phyloP scores from a whole-genome alignment of 1,140 invertebrate genomes.

The Meloidogyne chitwoodi region DNA sequence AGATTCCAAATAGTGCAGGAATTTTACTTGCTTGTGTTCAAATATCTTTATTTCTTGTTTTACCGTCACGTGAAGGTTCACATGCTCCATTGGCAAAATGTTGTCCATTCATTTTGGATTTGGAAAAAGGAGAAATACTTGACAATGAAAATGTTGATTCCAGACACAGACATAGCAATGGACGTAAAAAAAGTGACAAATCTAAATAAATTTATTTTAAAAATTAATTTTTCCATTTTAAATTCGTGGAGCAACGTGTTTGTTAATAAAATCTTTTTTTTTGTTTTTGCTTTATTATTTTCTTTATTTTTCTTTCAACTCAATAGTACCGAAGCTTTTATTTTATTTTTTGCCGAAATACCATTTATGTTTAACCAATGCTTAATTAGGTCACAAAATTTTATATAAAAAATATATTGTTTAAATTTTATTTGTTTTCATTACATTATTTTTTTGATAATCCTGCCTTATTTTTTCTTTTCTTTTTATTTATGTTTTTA shows the following conservation, averaged over 20 bases:
- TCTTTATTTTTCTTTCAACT: neutral
- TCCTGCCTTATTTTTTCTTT: too few species aligned
- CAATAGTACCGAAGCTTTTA: too few species aligned
- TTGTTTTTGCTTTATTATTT: neutral
- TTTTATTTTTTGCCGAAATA: too few species aligned
- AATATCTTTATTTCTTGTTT: slow-evolving; percentile 55
- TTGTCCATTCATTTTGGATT: slow-evolving; percentile 21
- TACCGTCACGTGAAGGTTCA: slow-evolving; percentile 31
- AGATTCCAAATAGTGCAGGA: slow-evolving; percentile 54
- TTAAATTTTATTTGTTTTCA: too few species aligned
- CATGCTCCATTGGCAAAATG: slow-evolving; percentile 39
- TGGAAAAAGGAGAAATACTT: slow-evolving; percentile 30
- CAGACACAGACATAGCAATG: neutral
- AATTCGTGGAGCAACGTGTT: neutral
- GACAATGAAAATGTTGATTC: slow-evolving; percentile 14
- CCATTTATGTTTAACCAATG: too few species aligned
- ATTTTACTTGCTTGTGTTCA: slow-evolving; percentile 52
- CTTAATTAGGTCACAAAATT: too few species aligned
- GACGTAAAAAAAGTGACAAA: neutral
- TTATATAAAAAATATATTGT: too few species aligned
- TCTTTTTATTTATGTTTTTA: too few species aligned
- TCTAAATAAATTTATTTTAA: slow-evolving; percentile 6
- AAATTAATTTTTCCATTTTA: neutral
- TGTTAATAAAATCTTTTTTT: neutral
- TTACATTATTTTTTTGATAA: too few species aligned